Evolutionary conservation across 2,888 invertebrate genomes (phyloP), one percentile per base, ranked within the genome.

Genomic region (Heliconius cydno): DNA sequence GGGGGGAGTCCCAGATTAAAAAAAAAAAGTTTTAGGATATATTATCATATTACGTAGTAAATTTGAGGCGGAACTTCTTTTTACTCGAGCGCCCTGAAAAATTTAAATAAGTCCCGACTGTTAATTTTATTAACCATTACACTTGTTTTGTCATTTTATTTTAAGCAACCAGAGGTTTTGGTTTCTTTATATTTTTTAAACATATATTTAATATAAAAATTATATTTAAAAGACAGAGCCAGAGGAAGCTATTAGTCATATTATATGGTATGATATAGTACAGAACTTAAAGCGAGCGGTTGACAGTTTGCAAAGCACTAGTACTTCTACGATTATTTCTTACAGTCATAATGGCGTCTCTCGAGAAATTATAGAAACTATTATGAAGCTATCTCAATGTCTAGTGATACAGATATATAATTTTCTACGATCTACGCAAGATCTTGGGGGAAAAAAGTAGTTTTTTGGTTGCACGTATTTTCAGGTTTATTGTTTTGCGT

Each of bases 291-390:
- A 66, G 13, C 41, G 41, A 65, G 41, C 65, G 66, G 65, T 46
- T 63, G 75, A 75, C 60, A 77, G 46, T 75, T 76, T 76, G 66
- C 52, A 68, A 76, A 76, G 76, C 28, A 75, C 75, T 68, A 60
- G 70, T 65, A 68, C 73, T 41, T 70, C 25, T 60, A 70, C 68
- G 19, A 79, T 74, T 74, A 79, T 75, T 78, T 76, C 57, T 77
- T 67, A 73, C 73, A 77, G 70, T 71, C n/a, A 63, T 77, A 76
- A 76, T 79, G 78, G 77, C 75, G 78, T 81, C 81, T 78, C 79
- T 22, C 25, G 79, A 79, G 81, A 79, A 81, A 81, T 79, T 79
- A 81, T 79, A 76, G 52, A 67, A 77, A 67, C 68, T 76, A 76
- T 76, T 76, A 76, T 15, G 28, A n/a, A 65, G 75, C 30, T 66